Base-by-base conservation (phyloP, 1,140 invertebrate genomes). In the Coboldia fuscipes region DNA sequence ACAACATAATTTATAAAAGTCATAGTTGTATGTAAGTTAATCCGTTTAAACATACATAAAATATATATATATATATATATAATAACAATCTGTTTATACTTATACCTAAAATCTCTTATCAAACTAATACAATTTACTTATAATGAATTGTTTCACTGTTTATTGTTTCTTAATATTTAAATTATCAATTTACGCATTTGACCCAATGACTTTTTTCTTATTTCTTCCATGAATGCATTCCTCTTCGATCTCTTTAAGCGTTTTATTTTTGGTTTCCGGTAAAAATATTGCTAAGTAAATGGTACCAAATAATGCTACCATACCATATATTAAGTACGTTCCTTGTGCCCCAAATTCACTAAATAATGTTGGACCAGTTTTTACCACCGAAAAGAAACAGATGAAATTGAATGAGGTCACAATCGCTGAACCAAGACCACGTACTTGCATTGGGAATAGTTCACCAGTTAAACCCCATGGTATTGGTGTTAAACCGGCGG, bases 201-300 rank as follows among this genome's bases (percentile, higher is more conserved):
- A n/a, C n/a, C n/a, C n/a, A n/a, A n/a, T n/a, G n/a, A n/a, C n/a
- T n/a, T n/a, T n/a, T n/a, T n/a, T n/a, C n/a, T n/a, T n/a, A n/a
- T n/a, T n/a, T n/a, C n/a, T n/a, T n/a, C n/a, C n/a, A n/a, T n/a
- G n/a, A n/a, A n/a, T n/a, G n/a, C n/a, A n/a, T n/a, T n/a, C n/a
- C n/a, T 62, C 60, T 45, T 72, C 68, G 36, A 85, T 80, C 46
- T 85, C 76, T 45, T 80, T 68, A 33, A 85, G 56, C 15, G 67
- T 72, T 42, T 69, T 75, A 8, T 77, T 75, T 54, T 74, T 80
- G 0, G 80, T 86, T 57, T 86, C 79, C 6, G 82, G 80, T 16
- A 86, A 47, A 36, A 70, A 66, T 20, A 71, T 60, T 35, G 64
- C 68, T 27, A 80, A 48, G 20, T 77, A 58, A 10, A 69, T 44